Evolutionary conservation across 1,140 invertebrate species (phyloP).

Genomic region (Halyomorpha halys): DNA sequence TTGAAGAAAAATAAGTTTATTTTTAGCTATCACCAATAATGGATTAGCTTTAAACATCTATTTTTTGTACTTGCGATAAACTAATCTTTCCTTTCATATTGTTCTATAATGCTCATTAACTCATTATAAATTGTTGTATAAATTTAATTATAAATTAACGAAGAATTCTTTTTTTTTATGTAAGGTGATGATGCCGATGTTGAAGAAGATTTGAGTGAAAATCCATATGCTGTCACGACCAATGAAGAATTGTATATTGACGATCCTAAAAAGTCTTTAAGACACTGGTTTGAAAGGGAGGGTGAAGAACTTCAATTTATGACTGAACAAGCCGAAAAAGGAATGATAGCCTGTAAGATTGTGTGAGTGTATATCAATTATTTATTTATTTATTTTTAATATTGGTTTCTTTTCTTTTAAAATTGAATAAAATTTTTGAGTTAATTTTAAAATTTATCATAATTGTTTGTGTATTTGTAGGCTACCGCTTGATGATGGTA

Average conservation of each 20-base stretch:
- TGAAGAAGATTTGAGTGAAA: conserved; percentile 65
- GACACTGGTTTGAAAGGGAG: conserved; percentile 92
- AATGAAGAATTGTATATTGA: conserved; percentile 84
- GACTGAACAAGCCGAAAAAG: conserved; percentile 66
- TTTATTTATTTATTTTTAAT: neutral
- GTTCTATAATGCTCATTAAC: too few relatives aligned
- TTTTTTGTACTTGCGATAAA: too few relatives aligned
- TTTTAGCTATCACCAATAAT: too few relatives aligned
- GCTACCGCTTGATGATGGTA: conserved; percentile 68
- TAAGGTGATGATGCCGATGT: conserved; percentile 77
- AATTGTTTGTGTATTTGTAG: conserved; percentile 36
- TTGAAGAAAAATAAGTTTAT: neutral
- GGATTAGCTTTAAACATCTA: too few relatives aligned
- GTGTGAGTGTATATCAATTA: conserved; percentile 40
- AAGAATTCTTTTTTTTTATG: too few relatives aligned
- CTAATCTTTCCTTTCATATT: too few relatives aligned
- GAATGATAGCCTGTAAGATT: conserved; percentile 60
- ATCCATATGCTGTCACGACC: conserved; percentile 66
- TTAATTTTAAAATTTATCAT: neutral
- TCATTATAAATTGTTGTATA: too few relatives aligned
- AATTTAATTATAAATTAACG: too few relatives aligned
- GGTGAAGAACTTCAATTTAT: conserved; percentile 69
- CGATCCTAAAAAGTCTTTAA: conserved; percentile 89
- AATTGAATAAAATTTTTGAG: conserved; percentile 2
- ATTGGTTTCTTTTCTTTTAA: neutral